Evolutionary conservation across 2,888 invertebrate genomes (phyloP).

Genomic region (Loripinus fragilis): DNA sequence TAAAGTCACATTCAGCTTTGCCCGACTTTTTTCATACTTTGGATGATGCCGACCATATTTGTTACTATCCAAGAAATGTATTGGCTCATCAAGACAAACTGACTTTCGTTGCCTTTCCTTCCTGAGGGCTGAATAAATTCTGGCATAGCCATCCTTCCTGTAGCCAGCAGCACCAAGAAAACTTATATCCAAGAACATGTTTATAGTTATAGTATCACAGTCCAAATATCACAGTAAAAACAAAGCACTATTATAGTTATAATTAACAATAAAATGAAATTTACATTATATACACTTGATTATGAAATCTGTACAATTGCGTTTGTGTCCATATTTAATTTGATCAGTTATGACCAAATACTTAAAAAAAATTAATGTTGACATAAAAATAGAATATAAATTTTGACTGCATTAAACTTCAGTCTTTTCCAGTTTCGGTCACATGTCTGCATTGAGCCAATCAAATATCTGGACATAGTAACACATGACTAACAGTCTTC

Average conservation of each 20-base stretch:
- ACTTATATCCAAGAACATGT: constrained; percentile 60
- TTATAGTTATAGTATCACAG: background rate
- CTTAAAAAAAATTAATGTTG: no score
- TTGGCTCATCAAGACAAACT: constrained; percentile 42
- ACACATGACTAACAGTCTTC: no score
- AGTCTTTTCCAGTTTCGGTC: background rate
- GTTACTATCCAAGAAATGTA: background rate
- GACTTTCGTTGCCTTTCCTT: constrained; percentile 43
- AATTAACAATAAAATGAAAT: background rate
- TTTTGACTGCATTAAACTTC: background rate
- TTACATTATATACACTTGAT: background rate
- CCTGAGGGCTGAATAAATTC: constrained; percentile 42
- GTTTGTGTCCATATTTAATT: background rate
- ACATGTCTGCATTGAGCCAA: background rate
- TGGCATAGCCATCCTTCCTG: constrained; percentile 52
- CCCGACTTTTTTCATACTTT: background rate
- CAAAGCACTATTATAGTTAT: constrained; percentile 3
- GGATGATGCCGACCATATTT: background rate
- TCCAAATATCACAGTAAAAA: constrained; percentile 13
- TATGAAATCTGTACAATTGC: background rate
- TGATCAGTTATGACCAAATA: no score
- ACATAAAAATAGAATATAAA: no score
- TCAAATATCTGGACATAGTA: background rate
- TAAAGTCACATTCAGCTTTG: background rate
- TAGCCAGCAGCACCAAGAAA: constrained; percentile 55